Evolutionary conservation across 64 coral and sea anemone genomes (phyloP), one percentile per base, ranked within the genome.

Genomic region (Stichodactyla helianthus): DNA sequence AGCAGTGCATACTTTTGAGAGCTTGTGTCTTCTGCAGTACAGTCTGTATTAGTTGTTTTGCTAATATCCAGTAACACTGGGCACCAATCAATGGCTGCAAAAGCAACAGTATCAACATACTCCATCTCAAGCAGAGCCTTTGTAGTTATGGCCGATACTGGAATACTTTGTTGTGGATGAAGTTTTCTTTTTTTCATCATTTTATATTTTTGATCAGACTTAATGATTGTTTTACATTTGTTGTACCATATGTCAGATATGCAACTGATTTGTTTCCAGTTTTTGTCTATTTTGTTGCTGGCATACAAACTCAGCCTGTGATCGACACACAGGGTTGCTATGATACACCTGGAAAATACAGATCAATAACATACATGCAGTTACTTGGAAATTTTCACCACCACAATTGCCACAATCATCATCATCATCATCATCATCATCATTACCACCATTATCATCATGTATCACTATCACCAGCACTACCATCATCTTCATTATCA

Each of bases 331-430:
- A 62, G 25, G 17, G 83, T 60, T 84, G 83, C 83, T 7, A 84
- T 8, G 55, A 84, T 84, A 59, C 55, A 84, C 56, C 83, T 84
- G 83, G 16, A 60, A 84, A 25, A 63, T 60, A 22, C n/a, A 84
- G 11, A 10, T 61, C 23, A 84, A 3, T 44, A 44, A 44, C 35
- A 44, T 44, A 44, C 35, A 26, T 55, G 6, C 25, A 63, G 55
- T 22, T 20, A 60, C 10, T 26, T 27, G 1, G 25, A 28, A 10
- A 71, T 71, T 15, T 11, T 58, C 5, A 4, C 2, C 55, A 58
- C 6, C 52, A 50, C 31, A 16, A 54, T 81, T 26, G 4, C 52
- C 22, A 35, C 18, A 50, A 51, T 18, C 4, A 81, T 12, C 78
- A 50, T 6, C 31, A 81, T 51, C 52, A 51, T 81, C 0, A 51